Base-by-base conservation (phyloP, 1,140 invertebrate genomes). In the Paraescarpia echinospica region DNA sequence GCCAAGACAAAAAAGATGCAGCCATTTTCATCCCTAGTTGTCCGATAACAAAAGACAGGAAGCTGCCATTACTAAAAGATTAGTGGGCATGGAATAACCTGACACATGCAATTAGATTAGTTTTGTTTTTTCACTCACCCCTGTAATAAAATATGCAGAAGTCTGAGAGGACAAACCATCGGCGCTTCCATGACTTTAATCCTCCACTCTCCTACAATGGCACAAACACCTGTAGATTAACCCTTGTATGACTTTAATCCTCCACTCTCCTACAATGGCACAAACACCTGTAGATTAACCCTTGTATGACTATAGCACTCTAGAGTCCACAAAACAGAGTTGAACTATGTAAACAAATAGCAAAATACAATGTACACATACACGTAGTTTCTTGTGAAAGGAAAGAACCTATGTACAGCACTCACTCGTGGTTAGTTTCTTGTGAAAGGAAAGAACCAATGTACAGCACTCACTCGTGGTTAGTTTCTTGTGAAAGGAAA, bases 111-210 rank as follows among this genome's bases (percentile, higher is more conserved):
- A 89, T 9, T 31, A n/a, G 59, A 31, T 77, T 77, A 77, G 14
- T 77, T 27, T 77, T 6, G 59, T 18, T 14, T 12, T 77, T 18
- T 77, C 27, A 96, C 96, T 96, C 96, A 98, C 98, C 98, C 97
- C 99, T 99, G 96, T 99, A 99, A 95, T 99, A 98, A 96, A 98
- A 99, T 91, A 99, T 97, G 95, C 98, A 98, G 96, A 98, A 99
- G 95, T 99, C 98, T 8, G 98, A 98, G 34, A 99, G 96, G 35
- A 99, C 98, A 96, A 98, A 99, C 98, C 98, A 99, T 88, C 98
- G 97, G 95, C 98, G 98, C 95, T 98, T 98, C 98, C 98, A 99
- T 33, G 98, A 97, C 97, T 98, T 99, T 4, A 99, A 96, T 8
- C 91, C 94, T 92, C 94, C 94, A 92, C 92, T 94, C 92, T 96